Percentiles rank a stretch among this genome's conserved stretches.
Conservation (phyloP, 2,113 vertebrate genomes). For the Calypte anna region DNA sequence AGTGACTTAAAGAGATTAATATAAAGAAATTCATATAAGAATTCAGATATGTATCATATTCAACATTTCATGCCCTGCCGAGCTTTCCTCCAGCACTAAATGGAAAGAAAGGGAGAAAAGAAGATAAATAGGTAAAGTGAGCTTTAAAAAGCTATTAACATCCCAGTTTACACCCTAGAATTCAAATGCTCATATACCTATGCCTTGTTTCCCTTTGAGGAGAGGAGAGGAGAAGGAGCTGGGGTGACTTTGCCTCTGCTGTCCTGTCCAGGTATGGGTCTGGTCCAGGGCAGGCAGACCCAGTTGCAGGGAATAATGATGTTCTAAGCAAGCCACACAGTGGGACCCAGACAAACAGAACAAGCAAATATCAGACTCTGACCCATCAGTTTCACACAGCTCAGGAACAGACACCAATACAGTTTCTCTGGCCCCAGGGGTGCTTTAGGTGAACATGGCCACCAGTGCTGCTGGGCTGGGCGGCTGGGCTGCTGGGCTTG, state of each 20-base stretch:
- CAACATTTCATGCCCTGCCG: not conserved
- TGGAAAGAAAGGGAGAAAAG: not conserved
- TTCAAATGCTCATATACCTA: not conserved
- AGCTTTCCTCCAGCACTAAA: not conserved
- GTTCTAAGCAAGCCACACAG: not conserved
- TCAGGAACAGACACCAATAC: not conserved
- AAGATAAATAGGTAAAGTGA: not conserved
- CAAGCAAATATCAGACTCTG: not conserved
- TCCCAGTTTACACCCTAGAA: not conserved
- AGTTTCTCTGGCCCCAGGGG: accelerated
- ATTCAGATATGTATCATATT: not conserved
- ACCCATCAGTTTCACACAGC: not conserved
- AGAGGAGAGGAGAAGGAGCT: not conserved
- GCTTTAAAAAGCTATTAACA: not conserved
- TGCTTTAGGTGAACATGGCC: accelerated
- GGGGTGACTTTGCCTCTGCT: not conserved
- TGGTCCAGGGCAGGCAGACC: not conserved
- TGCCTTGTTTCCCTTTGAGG: not conserved
- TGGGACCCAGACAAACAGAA: not conserved
- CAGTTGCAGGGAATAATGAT: not conserved
- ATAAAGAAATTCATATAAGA: not conserved
- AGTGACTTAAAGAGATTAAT: not conserved
- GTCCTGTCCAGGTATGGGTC: not conserved
- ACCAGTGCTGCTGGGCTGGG: accelerated
- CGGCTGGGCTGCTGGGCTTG: not conserved